These are phyloP conservation scores for Avahi laniger DNA, from an alignment of 2,797 vertebrate genomes.

Conservation along the genomic window DNA sequence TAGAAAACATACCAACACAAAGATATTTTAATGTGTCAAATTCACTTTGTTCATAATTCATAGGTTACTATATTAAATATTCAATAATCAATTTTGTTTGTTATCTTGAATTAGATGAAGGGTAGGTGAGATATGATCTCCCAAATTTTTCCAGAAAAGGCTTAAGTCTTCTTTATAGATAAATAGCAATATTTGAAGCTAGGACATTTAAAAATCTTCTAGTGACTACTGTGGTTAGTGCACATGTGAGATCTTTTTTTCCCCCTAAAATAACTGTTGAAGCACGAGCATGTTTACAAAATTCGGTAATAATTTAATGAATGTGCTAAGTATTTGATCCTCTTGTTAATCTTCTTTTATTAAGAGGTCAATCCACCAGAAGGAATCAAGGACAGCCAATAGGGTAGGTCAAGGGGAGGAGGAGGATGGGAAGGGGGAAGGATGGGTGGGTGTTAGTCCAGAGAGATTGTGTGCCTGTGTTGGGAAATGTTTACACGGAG, in stretches of 20 bases:
- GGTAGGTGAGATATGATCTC: background rate
- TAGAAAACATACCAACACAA: background rate
- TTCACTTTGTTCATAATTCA: background rate
- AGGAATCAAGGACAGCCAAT: background rate
- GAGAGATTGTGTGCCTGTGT: background rate
- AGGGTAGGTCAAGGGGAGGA: background rate
- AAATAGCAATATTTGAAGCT: background rate
- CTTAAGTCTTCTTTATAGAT: background rate
- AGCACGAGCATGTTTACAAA: background rate
- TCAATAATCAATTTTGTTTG: slow-evolving; percentile 21
- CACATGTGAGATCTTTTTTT: background rate
- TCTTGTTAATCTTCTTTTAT: slow-evolving; percentile 8
- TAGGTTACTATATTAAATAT: background rate
- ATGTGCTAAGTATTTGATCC: background rate
- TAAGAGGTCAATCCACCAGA: background rate
- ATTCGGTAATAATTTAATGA: background rate
- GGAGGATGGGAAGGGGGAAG: too few relatives aligned
- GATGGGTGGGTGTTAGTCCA: background rate
- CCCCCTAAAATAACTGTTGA: background rate
- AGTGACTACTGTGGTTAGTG: background rate
- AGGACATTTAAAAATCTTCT: background rate
- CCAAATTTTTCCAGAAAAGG: background rate
- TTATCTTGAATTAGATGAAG: slow-evolving; percentile 20
- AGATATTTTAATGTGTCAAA: slow-evolving; percentile 2
- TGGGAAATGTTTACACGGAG: background rate